A percentile compares a stretch with the other conserved stretches of the same genome.
These are phyloP conservation scores for Agrotis exclamationis DNA, from an alignment of 2,888 invertebrate species.

Conservation along the genomic window DNA sequence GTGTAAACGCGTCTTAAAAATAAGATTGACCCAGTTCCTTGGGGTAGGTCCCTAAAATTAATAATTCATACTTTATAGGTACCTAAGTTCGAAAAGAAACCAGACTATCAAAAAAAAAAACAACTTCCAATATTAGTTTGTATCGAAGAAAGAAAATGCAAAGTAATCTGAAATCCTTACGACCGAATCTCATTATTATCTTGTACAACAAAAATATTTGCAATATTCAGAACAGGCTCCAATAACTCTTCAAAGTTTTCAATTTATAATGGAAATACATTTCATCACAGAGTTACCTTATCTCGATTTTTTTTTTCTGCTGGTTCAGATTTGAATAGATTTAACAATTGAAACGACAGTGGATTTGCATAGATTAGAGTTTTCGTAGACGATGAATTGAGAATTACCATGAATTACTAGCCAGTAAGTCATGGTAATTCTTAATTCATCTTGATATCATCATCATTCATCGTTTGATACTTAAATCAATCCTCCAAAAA, in stretches of 20 bases:
- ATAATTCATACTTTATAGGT: not conserved
- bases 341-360: constrained; percentile 28
- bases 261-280: constrained; percentile 58
- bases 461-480: too few relatives aligned
- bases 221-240: constrained; percentile 40
- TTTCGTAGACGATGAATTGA: not conserved
- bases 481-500: too few relatives aligned
- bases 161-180: constrained; percentile 50
- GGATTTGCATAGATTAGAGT: constrained; percentile 32
- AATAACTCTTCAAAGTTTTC: constrained; percentile 54
- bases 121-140: constrained; percentile 39
- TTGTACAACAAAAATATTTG: constrained; percentile 56
- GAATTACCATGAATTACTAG: constrained; percentile 2
- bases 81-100: constrained; percentile 3
- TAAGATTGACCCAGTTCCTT: not conserved
- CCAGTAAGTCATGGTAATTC: too few relatives aligned
- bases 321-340: constrained; percentile 30
- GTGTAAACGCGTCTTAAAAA: not conserved
- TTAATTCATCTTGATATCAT: too few relatives aligned
- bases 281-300: constrained; percentile 48
- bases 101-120: constrained; percentile 17
- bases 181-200: constrained; percentile 60
- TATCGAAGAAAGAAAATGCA: constrained; percentile 49
- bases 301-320: constrained; percentile 51
- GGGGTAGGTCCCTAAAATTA: not conserved